These are phyloP conservation scores for Perognathus longimembris DNA, from an alignment of 2,113 vertebrate species.

Conservation along the genomic window DNA sequence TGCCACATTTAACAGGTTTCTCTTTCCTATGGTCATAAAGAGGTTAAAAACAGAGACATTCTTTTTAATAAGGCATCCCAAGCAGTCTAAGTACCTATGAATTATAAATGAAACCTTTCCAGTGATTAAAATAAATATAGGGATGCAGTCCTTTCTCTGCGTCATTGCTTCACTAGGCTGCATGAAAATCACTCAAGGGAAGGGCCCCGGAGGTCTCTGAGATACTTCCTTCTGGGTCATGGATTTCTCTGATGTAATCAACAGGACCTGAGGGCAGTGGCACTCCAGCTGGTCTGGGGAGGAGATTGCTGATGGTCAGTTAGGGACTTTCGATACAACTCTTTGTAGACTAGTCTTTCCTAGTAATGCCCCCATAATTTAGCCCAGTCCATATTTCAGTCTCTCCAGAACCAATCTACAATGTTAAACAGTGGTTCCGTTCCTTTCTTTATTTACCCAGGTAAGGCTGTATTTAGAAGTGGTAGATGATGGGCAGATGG, in stretches of 20 bases:
- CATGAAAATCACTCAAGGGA: conserved; percentile 44
- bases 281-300: background rate
- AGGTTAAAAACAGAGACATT: conserved; percentile 35
- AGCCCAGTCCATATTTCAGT: background rate
- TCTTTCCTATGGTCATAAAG: conserved; percentile 75
- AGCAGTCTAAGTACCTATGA: conserved; percentile 68
- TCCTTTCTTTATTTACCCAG: background rate
- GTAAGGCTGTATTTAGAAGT: background rate
- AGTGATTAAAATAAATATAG: conserved; percentile 78
- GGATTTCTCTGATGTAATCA: conserved; percentile 23
- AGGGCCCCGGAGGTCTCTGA: conserved; percentile 24
- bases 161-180: background rate
- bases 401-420: background rate
- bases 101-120: conserved; percentile 81
- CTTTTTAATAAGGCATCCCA: conserved; percentile 70
- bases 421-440: background rate
- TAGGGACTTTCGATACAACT: background rate
- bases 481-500: background rate
- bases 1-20: conserved; percentile 62
- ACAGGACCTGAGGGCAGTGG: background rate
- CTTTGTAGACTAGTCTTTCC: background rate
- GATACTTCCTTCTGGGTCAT: conserved; percentile 32
- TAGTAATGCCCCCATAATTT: background rate
- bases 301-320: background rate
- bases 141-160: conserved; percentile 53